Evolutionary conservation across 2,888 invertebrate species (phyloP).

Genomic region (Neoscelio sp.): DNA sequence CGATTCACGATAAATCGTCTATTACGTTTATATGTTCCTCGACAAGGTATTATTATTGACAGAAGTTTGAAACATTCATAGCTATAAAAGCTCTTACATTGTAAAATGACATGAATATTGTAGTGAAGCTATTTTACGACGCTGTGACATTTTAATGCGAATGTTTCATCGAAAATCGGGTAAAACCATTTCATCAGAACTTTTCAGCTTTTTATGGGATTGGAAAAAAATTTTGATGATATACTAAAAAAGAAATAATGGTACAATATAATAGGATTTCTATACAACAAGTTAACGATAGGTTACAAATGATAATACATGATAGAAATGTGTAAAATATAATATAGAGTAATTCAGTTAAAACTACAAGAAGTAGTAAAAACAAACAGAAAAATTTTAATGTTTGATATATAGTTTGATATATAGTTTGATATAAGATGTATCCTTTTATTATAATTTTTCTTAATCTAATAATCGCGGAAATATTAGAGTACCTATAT

Average conservation of each 20-base stretch:
- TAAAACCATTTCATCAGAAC: constrained; percentile 43
- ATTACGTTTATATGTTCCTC: constrained; percentile 34
- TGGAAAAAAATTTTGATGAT: constrained; percentile 6
- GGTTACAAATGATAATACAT: too few relatives aligned
- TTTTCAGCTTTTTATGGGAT: constrained; percentile 36
- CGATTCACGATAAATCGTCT: constrained; percentile 38
- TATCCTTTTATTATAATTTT: too few relatives aligned
- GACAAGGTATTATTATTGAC: constrained; percentile 36
- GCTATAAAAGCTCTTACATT: constrained; percentile 45
- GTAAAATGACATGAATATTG: constrained; percentile 41
- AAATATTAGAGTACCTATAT: not conserved
- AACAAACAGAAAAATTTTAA: too few relatives aligned
- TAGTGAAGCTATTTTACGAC: constrained; percentile 34
- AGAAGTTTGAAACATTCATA: constrained; percentile 45
- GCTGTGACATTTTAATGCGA: constrained; percentile 43
- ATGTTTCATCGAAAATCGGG: constrained; percentile 40
- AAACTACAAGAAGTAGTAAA: too few relatives aligned
- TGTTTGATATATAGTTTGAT: too few relatives aligned
- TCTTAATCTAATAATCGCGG: constrained; percentile 30
- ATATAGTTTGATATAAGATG: too few relatives aligned
- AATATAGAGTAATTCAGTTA: too few relatives aligned
- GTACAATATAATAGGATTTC: not conserved
- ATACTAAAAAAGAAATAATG: not conserved
- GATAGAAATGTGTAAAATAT: too few relatives aligned
- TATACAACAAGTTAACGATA: too few relatives aligned